These are phyloP conservation scores for Electrophaes corylata DNA, from an alignment of 2,888 invertebrate species.

Conservation along the genomic window DNA sequence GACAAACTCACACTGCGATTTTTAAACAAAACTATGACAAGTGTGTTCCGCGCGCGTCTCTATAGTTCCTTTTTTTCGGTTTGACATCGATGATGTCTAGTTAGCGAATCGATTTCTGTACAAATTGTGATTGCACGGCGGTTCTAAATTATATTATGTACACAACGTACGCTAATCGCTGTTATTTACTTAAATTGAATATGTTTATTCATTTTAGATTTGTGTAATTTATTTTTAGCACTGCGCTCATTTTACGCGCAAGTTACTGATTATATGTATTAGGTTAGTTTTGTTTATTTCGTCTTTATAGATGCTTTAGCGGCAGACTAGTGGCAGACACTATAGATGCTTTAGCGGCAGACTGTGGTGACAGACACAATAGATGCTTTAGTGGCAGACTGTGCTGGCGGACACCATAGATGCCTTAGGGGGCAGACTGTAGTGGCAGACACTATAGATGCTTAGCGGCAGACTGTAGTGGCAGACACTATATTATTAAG, in stretches of 20 bases:
- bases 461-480: constrained; percentile 38
- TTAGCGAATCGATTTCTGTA: constrained; percentile 46
- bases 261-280: constrained; percentile 44
- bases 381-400: too few species aligned
- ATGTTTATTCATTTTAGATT: constrained; percentile 49
- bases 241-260: constrained; percentile 42
- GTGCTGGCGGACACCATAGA: constrained; percentile 44
- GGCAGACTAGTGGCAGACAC: constrained; percentile 40
- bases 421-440: too few species aligned
- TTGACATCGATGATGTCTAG: constrained; percentile 28
- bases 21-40: constrained; percentile 75
- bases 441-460: constrained; percentile 42
- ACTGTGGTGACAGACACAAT: constrained; percentile 43
- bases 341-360: too few species aligned
- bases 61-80: constrained; percentile 32
- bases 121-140: constrained; percentile 43
- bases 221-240: constrained; percentile 51
- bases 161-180: constrained; percentile 29
- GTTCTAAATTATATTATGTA: constrained; percentile 19
- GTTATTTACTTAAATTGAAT: constrained; percentile 41
- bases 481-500: constrained; percentile 52
- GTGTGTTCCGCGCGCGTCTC: constrained; percentile 59
- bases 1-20: constrained; percentile 68
- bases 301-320: constrained; percentile 40
- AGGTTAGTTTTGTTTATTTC: constrained; percentile 44